Evolutionary conservation across 92 coral and sea anemone species (phyloP).

Genomic region (Porites evermanni): DNA sequence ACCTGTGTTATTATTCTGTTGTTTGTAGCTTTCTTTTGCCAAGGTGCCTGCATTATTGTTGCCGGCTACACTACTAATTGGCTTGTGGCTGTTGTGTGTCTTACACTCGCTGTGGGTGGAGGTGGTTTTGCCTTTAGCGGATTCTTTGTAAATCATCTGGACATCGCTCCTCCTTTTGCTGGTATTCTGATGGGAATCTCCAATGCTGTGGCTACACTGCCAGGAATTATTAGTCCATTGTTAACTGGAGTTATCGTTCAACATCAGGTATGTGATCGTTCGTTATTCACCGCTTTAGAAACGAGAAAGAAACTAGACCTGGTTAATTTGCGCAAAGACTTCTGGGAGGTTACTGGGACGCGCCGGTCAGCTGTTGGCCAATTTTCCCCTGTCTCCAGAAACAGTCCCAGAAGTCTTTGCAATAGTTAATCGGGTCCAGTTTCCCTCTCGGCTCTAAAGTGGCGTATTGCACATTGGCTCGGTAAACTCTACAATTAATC

Average conservation of each 20-base stretch:
- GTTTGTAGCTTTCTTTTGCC: slow-evolving; percentile 78
- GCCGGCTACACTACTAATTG: slow-evolving; percentile 88
- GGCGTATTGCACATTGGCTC: too few relatives aligned
- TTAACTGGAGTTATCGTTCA: slow-evolving; percentile 87
- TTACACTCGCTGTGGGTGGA: slow-evolving; percentile 91
- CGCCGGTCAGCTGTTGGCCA: too few relatives aligned
- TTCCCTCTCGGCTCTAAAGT: not conserved
- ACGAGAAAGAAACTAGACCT: not conserved
- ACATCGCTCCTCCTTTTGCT: slow-evolving; percentile 92
- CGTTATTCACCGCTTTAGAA: too few relatives aligned
- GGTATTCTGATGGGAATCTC: slow-evolving; percentile 91
- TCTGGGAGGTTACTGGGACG: not conserved
- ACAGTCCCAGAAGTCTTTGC: too few relatives aligned
- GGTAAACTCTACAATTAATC: too few relatives aligned
- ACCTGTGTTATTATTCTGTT: not conserved
- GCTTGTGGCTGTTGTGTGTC: slow-evolving; percentile 76
- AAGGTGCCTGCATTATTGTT: slow-evolving; percentile 77
- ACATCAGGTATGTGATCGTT: slow-evolving; percentile 68
- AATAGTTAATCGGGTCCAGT: too few relatives aligned
- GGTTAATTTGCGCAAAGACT: too few relatives aligned
- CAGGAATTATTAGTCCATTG: slow-evolving; percentile 94
- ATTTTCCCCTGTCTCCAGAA: too few relatives aligned
- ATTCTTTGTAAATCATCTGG: slow-evolving; percentile 94
- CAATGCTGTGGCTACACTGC: slow-evolving; percentile 89
- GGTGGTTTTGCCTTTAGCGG: slow-evolving; percentile 98